Base-by-base conservation (phyloP, 2,797 vertebrate species). In the Spheniscus humboldti region DNA sequence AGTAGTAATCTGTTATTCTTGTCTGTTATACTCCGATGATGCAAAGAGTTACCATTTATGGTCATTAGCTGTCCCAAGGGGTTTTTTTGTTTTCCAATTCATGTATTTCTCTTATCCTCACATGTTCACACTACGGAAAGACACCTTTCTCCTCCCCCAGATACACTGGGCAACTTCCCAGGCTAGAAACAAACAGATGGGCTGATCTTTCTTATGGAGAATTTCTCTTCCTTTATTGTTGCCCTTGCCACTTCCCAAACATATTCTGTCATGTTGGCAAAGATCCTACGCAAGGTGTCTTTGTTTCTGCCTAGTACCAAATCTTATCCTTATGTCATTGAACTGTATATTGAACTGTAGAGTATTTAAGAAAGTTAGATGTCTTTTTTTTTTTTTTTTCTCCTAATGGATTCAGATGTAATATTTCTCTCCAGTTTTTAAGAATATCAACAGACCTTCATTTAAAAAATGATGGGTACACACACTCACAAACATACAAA, bases 81-180 rank as follows among this genome's bases (percentile, higher is more conserved):
- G 2, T 9, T 13, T 69, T 14, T 22, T 41, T 27, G 19, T 35
- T 53, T 88, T 77, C 27, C 5, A 53, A 6, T 68, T 81, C 2
- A 31, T 30, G 23, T 73, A 50, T 53, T 85, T 85, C 20, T 76
- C 19, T 68, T 90, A 81, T 43, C 39, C 13, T 12, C 25, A 66
- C 9, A 33, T 0, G 1, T 60, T 88, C 37, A 48, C 20, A 28
- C 11, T 25, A 31, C 0, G 1, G 43, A 87, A 85, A 71, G 12
- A 53, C 16, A 73, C 16, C 28, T 50, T 69, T 56, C 63, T 66
- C 39, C 52, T 89, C 16, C 56, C 11, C 16, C 18, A 79, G 39
- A 55, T 66, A 59, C 24, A 56, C 35, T 23, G 43, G 69, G 35
- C 50, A 76, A 39, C 63, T 69, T 76, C 52, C 48, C 59, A 86